Conservation (phyloP, 2,797 vertebrate species). For the Nasua narica region DNA sequence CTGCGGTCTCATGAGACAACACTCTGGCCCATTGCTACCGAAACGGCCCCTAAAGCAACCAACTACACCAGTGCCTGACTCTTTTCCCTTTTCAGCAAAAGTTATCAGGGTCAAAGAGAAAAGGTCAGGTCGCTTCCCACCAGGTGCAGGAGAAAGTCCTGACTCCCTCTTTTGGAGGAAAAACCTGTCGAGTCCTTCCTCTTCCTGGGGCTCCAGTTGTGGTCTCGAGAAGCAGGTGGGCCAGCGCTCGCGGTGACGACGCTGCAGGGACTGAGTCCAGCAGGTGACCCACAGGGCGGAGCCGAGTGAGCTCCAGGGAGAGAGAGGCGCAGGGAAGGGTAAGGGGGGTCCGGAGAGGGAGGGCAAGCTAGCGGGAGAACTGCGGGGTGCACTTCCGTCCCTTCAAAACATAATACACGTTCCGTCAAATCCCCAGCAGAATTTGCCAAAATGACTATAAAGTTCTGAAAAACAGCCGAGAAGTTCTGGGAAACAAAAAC, state of each 20-base stretch:
- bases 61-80: rapidly evolving
- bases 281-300: background rate
- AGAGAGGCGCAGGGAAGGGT: rapidly evolving
- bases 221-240: background rate
- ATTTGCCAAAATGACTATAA: background rate
- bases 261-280: background rate
- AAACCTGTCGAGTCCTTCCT: background rate
- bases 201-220: no score
- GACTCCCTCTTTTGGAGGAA: background rate
- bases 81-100: background rate
- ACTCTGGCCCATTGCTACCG: rapidly evolving
- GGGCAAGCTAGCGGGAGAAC: background rate
- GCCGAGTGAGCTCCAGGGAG: background rate
- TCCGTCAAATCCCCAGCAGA: background rate
- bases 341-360: background rate
- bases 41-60: rapidly evolving
- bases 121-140: background rate
- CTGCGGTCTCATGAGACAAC: background rate
- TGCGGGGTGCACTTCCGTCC: background rate
- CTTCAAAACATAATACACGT: background rate
- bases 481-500: background rate
- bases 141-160: background rate
- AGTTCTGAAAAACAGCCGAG: background rate
- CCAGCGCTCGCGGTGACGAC: no score
- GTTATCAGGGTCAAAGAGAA: background rate